Evolutionary conservation across 2,113 vertebrate species (phyloP).

Genomic region (Atractosteus spatula): DNA sequence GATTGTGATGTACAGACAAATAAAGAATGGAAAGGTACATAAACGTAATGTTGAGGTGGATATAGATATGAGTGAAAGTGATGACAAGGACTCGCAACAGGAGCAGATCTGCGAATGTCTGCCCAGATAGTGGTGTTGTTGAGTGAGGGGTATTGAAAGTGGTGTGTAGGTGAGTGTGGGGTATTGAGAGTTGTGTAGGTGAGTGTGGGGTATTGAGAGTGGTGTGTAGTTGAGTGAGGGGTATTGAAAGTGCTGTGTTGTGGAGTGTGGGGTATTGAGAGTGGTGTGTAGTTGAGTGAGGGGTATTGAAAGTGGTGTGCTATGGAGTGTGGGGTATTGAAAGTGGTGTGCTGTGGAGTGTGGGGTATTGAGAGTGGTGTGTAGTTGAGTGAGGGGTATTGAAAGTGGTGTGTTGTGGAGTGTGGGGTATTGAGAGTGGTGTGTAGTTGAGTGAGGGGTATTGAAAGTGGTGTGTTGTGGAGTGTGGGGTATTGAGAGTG

Average conservation of each 20-base stretch:
- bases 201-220: background rate
- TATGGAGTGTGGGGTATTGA: background rate
- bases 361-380: background rate
- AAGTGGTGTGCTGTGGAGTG: background rate
- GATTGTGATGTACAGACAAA: too few relatives aligned
- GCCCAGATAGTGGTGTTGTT: too few relatives aligned
- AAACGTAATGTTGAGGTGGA: too few relatives aligned
- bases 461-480: background rate
- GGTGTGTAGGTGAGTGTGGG: background rate
- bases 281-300: background rate
- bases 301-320: background rate
- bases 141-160: background rate
- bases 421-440: background rate
- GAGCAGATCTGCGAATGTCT: too few relatives aligned
- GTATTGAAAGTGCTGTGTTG: background rate
- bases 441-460: background rate
- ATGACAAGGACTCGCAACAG: too few relatives aligned
- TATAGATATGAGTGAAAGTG: too few relatives aligned
- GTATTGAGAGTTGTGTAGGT: background rate
- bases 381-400: background rate
- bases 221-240: too few relatives aligned
- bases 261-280: background rate
- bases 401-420: too few relatives aligned
- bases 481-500: background rate
- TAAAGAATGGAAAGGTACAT: too few relatives aligned